A percentile compares a stretch with the other conserved stretches of the same genome.
phyloP scores from a whole-genome alignment of 2,888 invertebrate species.

The Scaptomyza cyrtandrae region DNA sequence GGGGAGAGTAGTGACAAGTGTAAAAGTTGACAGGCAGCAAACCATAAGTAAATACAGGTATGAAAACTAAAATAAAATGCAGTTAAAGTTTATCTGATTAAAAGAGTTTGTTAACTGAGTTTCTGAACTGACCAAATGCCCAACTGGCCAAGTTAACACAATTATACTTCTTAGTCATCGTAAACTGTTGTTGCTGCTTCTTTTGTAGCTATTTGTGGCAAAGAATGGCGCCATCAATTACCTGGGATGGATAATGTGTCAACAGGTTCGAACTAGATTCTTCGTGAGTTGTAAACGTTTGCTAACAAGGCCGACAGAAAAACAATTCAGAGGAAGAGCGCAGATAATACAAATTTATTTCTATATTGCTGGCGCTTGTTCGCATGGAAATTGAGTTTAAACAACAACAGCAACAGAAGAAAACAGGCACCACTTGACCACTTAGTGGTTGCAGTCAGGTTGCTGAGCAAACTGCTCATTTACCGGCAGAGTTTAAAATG shows the following conservation, averaged over 20 bases:
- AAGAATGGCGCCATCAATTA: constrained; percentile 54
- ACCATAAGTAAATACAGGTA: neutral
- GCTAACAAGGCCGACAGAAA: constrained; percentile 53
- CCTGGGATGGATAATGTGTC: constrained; percentile 48
- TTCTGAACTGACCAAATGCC: constrained; percentile 35
- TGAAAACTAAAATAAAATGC: constrained; percentile 60
- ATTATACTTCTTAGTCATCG: neutral
- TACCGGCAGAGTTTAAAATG: constrained; percentile 72
- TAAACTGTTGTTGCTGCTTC: neutral
- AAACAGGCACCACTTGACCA: constrained; percentile 36
- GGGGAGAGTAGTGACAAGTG: constrained; percentile 63
- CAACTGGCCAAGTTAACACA: constrained; percentile 53
- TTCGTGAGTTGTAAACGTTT: constrained; percentile 66
- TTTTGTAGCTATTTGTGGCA: neutral
- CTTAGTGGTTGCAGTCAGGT: constrained; percentile 28
- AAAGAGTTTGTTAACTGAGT: constrained; percentile 35
- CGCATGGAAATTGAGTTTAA: constrained; percentile 51
- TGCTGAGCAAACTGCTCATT: constrained; percentile 55
- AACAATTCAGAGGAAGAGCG: constrained; percentile 8
- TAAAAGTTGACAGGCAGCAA: constrained; percentile 73
- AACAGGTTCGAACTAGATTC: constrained; percentile 40
- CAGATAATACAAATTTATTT: constrained; percentile 49
- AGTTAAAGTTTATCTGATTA: constrained; percentile 72
- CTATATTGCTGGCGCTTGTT: constrained; percentile 57
- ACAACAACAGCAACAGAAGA: neutral